Percentiles rank a stretch among this genome's conserved stretches.
Conservation (phyloP, 2,888 invertebrate genomes). For the Allolobophora icterica region DNA sequence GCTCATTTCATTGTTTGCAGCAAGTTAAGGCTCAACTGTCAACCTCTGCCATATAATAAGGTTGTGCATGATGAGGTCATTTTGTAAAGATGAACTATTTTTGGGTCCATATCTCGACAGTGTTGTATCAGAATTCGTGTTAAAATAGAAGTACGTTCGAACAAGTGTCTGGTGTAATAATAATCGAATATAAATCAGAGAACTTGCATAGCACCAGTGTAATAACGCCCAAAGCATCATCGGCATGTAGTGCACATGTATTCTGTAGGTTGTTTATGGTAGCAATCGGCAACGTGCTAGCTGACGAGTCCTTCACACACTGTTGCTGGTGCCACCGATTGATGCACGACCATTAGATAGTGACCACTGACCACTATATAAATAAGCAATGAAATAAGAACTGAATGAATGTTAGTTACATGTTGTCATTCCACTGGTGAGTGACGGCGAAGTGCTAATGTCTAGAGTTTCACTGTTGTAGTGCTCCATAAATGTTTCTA, state of each 20-base stretch:
- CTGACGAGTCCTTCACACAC: neutral
- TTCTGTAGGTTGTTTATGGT: neutral
- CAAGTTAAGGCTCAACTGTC: neutral
- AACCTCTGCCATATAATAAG: too few species aligned
- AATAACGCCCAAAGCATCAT: too few species aligned
- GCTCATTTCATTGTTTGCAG: neutral
- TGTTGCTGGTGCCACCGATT: neutral
- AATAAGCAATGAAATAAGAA: neutral
- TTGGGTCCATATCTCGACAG: neutral
- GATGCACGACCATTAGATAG: too few species aligned
- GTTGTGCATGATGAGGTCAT: neutral
- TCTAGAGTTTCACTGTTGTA: neutral
- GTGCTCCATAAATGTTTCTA: neutral
- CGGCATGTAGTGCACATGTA: too few species aligned
- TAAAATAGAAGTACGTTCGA: too few species aligned
- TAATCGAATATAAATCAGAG: too few species aligned
- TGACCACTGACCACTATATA: neutral
- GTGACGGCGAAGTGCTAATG: too few species aligned
- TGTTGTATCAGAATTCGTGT: too few species aligned
- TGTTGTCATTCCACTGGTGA: neutral
- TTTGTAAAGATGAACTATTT: neutral
- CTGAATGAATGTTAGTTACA: neutral
- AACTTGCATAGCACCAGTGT: too few species aligned
- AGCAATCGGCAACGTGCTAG: neutral
- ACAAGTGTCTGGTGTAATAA: too few species aligned